These are phyloP conservation scores for Acipenser transmontanus DNA, from an alignment of 2,797 vertebrate genomes.

Conservation along the genomic window DNA sequence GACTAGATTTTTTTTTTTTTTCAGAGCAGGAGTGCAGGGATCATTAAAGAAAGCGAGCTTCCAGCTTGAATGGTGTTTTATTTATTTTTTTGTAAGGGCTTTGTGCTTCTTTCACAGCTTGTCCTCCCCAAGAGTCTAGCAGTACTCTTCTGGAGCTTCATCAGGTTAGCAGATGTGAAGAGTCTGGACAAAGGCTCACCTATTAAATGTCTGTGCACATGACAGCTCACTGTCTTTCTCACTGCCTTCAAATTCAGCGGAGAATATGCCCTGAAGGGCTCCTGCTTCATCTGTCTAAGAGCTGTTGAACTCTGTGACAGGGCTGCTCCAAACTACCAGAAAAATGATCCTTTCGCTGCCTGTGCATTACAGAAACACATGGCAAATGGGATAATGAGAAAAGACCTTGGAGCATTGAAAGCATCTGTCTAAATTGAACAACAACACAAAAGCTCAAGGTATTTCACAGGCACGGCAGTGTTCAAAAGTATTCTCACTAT, in stretches of 20 bases:
- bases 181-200: conserved; percentile 68
- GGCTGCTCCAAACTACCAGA: conserved; percentile 56
- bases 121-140: conserved; percentile 30
- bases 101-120: conserved; percentile 42
- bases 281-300: conserved; percentile 62
- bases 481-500: background rate
- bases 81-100: conserved; percentile 26
- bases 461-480: background rate
- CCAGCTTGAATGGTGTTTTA: conserved; percentile 7
- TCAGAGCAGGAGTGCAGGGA: too few relatives aligned
- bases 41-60: background rate
- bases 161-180: conserved; percentile 63
- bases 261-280: conserved; percentile 52
- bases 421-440: conserved; percentile 17
- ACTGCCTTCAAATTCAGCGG: conserved; percentile 54
- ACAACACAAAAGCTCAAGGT: conserved; percentile 10
- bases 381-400: conserved; percentile 32
- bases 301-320: conserved; percentile 63
- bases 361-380: conserved; percentile 32
- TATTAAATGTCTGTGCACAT: conserved; percentile 66
- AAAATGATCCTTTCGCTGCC: conserved; percentile 63
- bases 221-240: conserved; percentile 41
- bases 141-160: conserved; percentile 55
- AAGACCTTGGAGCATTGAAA: conserved; percentile 27
- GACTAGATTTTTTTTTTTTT: too few relatives aligned